phyloP scores from a whole-genome alignment of 2,113 vertebrate genomes.

The Phrynosoma blainvillii region DNA sequence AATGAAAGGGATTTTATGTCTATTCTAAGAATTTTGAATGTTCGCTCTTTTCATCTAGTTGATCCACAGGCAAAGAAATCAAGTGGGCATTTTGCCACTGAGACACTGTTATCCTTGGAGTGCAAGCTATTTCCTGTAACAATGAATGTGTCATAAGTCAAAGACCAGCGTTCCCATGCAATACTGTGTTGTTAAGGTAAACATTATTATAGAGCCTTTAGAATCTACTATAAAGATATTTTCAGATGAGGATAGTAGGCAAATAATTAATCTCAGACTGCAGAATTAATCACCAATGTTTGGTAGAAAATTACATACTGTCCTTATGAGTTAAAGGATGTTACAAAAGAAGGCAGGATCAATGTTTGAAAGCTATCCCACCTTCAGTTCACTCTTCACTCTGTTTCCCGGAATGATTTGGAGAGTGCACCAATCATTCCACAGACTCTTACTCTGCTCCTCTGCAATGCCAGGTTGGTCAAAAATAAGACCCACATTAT shows the following conservation, averaged over 20 bases:
- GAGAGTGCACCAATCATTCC: too few relatives aligned
- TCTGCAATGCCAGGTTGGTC: too few relatives aligned
- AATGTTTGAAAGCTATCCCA: too few relatives aligned
- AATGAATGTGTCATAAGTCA: conserved; percentile 60
- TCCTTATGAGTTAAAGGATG: background rate
- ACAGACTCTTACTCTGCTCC: too few relatives aligned
- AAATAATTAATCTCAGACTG: background rate
- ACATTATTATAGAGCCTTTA: conserved; percentile 1
- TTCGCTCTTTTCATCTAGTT: background rate
- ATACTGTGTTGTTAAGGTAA: conserved; percentile 34
- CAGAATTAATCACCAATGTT: conserved; percentile 8
- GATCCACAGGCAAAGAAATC: conserved; percentile 30
- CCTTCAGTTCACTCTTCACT: too few relatives aligned
- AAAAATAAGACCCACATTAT: too few relatives aligned
- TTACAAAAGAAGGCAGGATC: too few relatives aligned
- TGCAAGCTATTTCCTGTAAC: conserved; percentile 64
- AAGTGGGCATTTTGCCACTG: conserved; percentile 55
- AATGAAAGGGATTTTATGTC: background rate
- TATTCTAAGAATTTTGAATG: background rate
- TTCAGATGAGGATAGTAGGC: conserved; percentile 30
- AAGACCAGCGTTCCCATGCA: background rate
- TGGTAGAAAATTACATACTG: background rate
- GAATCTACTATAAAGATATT: background rate
- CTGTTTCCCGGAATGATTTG: too few relatives aligned
- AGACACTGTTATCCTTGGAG: conserved; percentile 65